These are phyloP conservation scores for Aleiodes sp. DNA, from an alignment of 1,140 invertebrate species.

Conservation along the genomic window DNA sequence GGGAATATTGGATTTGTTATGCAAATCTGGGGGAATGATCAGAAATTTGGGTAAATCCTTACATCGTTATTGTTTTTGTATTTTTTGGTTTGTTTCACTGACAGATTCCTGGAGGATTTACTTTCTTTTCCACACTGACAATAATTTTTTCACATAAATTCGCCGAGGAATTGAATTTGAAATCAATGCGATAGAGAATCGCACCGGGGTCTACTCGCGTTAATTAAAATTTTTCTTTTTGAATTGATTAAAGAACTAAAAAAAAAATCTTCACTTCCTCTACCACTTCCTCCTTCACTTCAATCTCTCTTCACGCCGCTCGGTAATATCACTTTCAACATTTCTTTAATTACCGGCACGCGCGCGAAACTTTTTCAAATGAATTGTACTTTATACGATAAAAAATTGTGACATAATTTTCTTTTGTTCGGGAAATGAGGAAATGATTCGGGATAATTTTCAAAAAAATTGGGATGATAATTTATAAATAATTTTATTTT, in stretches of 20 bases:
- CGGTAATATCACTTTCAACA: conserved; percentile 26
- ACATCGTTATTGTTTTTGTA: too few relatives aligned
- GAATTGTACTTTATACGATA: not conserved
- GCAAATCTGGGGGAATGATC: too few relatives aligned
- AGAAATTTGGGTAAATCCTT: too few relatives aligned
- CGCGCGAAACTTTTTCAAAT: conserved; percentile 4
- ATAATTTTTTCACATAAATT: not conserved
- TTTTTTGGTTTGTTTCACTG: too few relatives aligned
- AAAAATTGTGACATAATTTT: not conserved
- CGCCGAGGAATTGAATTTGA: not conserved
- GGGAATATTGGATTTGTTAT: too few relatives aligned
- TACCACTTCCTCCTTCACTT: conserved; percentile 24
- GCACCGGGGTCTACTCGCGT: not conserved
- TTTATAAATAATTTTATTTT: too few relatives aligned
- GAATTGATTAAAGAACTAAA: too few relatives aligned
- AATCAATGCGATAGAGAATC: too few relatives aligned
- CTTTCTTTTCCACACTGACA: not conserved
- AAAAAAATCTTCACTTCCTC: not conserved
- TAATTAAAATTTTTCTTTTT: not conserved
- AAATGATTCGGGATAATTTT: conserved; percentile 15
- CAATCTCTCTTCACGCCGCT: conserved; percentile 25
- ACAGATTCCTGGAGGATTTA: too few relatives aligned
- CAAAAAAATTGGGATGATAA: too few relatives aligned
- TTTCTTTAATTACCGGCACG: conserved; percentile 18
- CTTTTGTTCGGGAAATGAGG: conserved; percentile 34